phyloP scores from a whole-genome alignment of 2,888 invertebrate genomes.

The Ptilodon capucinus region DNA sequence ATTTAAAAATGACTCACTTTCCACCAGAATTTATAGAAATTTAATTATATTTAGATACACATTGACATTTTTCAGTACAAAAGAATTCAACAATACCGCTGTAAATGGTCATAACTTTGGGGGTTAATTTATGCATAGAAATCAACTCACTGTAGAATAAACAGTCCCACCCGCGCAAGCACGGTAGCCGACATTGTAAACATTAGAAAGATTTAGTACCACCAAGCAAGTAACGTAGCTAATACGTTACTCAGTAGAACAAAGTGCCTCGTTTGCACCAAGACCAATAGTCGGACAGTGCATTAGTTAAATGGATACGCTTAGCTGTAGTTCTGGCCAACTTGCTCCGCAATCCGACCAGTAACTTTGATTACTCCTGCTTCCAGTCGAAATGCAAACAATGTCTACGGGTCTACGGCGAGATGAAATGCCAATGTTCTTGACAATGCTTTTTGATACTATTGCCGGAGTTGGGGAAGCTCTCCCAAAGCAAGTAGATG shows the following conservation, averaged over 20 bases:
- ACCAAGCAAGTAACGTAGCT: conserved; percentile 48
- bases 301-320: conserved; percentile 79
- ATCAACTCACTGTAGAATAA: background rate
- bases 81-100: no score
- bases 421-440: conserved; percentile 61
- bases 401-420: conserved; percentile 50
- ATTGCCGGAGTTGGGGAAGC: conserved; percentile 15
- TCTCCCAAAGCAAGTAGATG: no score
- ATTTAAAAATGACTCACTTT: no score
- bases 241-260: conserved; percentile 68
- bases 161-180: conserved; percentile 11
- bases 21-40: no score
- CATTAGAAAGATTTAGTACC: conserved; percentile 36
- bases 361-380: conserved; percentile 72
- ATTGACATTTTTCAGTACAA: no score
- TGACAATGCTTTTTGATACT: conserved; percentile 35
- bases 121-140: background rate
- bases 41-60: no score
- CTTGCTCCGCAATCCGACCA: conserved; percentile 70
- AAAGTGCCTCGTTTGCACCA: conserved; percentile 76
- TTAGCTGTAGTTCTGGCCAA: conserved; percentile 66
- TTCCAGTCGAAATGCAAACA: conserved; percentile 65
- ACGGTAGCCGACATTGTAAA: conserved; percentile 33
- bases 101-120: no score
- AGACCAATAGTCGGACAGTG: conserved; percentile 78